These are phyloP conservation scores for Dasypolia templi DNA, from an alignment of 2,888 invertebrate species.

Conservation along the genomic window DNA sequence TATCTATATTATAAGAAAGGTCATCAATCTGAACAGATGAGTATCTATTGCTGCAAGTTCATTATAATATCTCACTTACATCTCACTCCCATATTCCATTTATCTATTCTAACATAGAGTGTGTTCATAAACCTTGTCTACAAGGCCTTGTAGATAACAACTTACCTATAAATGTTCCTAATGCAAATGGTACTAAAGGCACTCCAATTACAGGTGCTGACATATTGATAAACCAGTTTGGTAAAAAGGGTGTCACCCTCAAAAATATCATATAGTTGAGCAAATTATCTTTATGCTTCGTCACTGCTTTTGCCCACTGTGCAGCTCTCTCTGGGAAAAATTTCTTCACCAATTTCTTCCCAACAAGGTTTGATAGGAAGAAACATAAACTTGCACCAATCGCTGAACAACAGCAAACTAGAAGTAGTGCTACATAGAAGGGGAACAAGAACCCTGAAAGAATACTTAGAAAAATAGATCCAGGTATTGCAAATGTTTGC, in stretches of 20 bases:
- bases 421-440: constrained; percentile 95
- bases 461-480: constrained; percentile 99
- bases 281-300: constrained; percentile 96
- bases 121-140: too few relatives aligned
- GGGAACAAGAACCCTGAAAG: constrained; percentile 99
- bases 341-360: constrained; percentile 95
- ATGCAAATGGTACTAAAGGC: constrained; percentile 96
- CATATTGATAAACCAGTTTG: constrained; percentile 99
- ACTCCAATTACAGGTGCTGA: constrained; percentile 99
- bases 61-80: background rate
- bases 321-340: constrained; percentile 97
- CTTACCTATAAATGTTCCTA: constrained; percentile 98
- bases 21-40: background rate
- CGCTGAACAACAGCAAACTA: constrained; percentile 98
- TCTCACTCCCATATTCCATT: background rate
- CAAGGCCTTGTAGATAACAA: constrained; percentile 37
- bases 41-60: constrained; percentile 13
- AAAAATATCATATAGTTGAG: constrained; percentile 99
- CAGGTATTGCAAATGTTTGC: constrained; percentile 99
- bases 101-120: background rate
- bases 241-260: constrained; percentile 98
- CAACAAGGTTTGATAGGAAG: constrained; percentile 96
- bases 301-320: constrained; percentile 96
- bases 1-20: too few relatives aligned
- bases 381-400: constrained; percentile 99